Conservation (phyloP, 2,113 vertebrate genomes). For the Dicerorhinus sumatrensis region DNA sequence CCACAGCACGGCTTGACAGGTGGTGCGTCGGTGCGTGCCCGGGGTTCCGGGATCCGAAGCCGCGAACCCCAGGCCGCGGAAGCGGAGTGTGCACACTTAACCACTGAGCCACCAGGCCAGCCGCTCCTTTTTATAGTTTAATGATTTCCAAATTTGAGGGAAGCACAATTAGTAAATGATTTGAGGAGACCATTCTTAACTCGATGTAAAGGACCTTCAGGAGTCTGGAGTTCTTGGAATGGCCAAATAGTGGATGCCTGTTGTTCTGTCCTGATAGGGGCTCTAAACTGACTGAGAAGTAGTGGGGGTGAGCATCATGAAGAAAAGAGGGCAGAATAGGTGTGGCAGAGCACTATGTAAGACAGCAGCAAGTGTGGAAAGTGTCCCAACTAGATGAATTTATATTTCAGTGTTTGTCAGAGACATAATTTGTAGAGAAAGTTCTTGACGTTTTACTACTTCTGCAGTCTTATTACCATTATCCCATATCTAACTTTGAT, state of each 20-base stretch:
- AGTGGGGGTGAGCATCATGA: background rate
- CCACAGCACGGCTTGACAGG: too few relatives aligned
- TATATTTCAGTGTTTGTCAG: background rate
- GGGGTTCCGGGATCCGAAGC: too few relatives aligned
- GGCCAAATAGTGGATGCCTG: background rate
- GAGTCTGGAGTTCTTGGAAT: background rate
- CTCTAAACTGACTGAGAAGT: background rate
- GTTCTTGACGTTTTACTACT: background rate
- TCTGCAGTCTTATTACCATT: background rate
- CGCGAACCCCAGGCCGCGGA: too few relatives aligned
- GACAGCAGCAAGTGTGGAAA: background rate
- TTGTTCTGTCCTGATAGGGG: background rate
- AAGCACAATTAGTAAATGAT: background rate
- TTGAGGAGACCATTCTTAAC: background rate
- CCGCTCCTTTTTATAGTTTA: background rate
- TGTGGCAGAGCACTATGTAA: background rate
- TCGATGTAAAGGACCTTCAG: background rate
- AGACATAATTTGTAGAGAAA: background rate
- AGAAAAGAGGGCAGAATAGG: background rate
- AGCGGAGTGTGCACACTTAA: too few relatives aligned
- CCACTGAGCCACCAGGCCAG: too few relatives aligned
- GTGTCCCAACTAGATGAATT: background rate
- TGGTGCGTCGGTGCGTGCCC: too few relatives aligned
- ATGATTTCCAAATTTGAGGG: background rate
- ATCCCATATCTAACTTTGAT: background rate